These are phyloP conservation scores for Schlechtendalia chinensis DNA, from an alignment of 1,140 invertebrate species.

Conservation along the genomic window DNA sequence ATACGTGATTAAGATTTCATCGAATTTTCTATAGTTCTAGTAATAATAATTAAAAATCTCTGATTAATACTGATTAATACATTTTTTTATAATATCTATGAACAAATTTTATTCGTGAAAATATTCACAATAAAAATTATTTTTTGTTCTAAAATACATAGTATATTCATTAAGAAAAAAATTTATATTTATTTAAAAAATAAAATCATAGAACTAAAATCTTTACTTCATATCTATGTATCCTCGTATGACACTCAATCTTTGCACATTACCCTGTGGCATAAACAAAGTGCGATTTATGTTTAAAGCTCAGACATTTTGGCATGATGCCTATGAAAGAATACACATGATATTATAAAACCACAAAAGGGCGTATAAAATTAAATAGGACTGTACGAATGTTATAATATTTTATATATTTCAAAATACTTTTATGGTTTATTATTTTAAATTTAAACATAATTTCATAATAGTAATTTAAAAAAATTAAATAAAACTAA, in stretches of 20 bases:
- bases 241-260: neutral
- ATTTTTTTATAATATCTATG: too few species aligned
- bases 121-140: too few species aligned
- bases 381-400: neutral
- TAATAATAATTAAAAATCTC: too few species aligned
- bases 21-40: too few species aligned
- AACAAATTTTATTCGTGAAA: too few species aligned
- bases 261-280: neutral
- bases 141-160: neutral
- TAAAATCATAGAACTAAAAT: too few species aligned
- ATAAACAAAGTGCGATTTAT: conserved; percentile 27
- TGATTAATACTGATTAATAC: too few species aligned
- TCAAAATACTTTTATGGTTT: neutral
- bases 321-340: conserved; percentile 4
- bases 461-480: too few species aligned
- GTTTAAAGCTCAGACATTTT: neutral
- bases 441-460: neutral
- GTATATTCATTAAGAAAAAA: neutral
- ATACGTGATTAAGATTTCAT: too few species aligned
- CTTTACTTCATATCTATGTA: neutral
- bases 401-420: neutral
- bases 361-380: neutral
- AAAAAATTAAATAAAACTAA: too few species aligned
- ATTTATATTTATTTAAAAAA: too few species aligned
- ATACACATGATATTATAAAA: conserved; percentile 2